Conservation (phyloP, 2,797 vertebrate species). For the Onychomys arenicola region DNA sequence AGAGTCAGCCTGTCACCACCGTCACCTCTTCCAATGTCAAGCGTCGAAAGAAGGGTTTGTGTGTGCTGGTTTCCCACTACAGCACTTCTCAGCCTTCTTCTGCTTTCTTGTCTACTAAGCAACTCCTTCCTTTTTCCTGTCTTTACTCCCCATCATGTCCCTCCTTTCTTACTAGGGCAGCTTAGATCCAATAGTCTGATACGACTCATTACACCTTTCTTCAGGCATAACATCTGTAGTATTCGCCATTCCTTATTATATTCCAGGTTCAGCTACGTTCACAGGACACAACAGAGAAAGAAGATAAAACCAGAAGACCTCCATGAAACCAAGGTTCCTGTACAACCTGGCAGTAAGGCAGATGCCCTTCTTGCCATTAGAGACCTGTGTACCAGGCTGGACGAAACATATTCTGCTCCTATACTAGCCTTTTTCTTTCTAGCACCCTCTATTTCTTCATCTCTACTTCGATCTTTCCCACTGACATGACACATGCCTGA, state of each 20-base stretch:
- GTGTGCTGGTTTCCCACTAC: neutral
- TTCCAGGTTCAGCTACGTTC: neutral
- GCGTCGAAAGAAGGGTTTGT: neutral
- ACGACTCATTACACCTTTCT: neutral
- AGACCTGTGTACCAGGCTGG: neutral
- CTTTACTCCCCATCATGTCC: neutral
- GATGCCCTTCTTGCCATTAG: neutral
- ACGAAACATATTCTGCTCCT: neutral
- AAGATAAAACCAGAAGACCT: neutral
- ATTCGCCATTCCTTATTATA: neutral
- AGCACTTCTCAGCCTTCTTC: neutral
- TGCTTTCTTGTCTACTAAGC: neutral
- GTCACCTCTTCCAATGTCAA: neutral
- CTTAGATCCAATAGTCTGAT: neutral
- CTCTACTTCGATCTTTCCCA: neutral
- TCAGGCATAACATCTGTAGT: neutral
- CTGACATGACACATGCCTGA: neutral
- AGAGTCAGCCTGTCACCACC: neutral
- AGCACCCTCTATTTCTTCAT: conserved; percentile 9
- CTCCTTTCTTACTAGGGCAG: neutral
- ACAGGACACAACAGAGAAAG: neutral
- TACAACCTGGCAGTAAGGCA: neutral
- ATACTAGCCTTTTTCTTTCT: neutral
- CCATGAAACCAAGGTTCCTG: neutral
- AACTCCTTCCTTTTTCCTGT: neutral